Evolutionary conservation across 1,140 invertebrate genomes (phyloP).

Genomic region (Bombus vancouverensis): DNA sequence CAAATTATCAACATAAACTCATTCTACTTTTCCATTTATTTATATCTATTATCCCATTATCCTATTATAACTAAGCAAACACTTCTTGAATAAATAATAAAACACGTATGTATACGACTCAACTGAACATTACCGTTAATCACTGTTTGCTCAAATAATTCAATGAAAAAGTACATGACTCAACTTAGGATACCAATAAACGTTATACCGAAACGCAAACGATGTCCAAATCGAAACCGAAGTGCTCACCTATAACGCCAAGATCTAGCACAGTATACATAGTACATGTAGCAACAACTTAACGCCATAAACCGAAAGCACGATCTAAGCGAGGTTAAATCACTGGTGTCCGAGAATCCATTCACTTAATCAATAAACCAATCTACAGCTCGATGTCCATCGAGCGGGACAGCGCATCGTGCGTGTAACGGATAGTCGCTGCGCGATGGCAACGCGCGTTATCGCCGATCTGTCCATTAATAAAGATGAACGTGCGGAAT

Average conservation of each 20-base stretch:
- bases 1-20: no score
- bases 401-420: conserved; percentile 11
- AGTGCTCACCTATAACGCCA: not conserved
- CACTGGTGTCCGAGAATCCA: not conserved
- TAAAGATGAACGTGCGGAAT: conserved; percentile 43
- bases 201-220: not conserved
- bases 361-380: conserved; percentile 28
- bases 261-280: not conserved
- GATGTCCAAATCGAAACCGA: not conserved
- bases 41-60: not conserved
- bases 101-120: not conserved
- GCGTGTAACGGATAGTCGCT: conserved; percentile 13
- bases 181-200: not conserved
- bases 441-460: conserved; percentile 24
- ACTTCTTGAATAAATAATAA: no score
- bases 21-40: not conserved
- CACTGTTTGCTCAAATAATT: not conserved
- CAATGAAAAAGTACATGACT: not conserved
- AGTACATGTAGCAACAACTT: not conserved
- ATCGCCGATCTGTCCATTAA: conserved; percentile 51
- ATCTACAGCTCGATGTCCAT: not conserved
- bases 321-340: not conserved
- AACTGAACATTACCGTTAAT: not conserved
- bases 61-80: no score
- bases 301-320: not conserved